Conservation (phyloP, 2,888 invertebrate species). For the Andricus quercusramuli region DNA sequence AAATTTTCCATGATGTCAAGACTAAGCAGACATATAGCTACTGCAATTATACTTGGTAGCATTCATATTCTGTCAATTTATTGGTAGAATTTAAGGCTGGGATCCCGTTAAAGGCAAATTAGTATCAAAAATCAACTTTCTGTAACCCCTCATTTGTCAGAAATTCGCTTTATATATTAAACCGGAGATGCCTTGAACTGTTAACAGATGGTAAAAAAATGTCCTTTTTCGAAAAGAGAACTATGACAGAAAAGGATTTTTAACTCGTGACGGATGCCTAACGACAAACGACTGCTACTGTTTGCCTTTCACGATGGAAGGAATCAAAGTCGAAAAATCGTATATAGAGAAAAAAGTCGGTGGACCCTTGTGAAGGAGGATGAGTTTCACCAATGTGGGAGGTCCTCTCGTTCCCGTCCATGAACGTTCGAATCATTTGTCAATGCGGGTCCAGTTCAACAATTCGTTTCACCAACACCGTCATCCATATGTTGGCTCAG, state of each 20-base stretch:
- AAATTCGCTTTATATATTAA: background rate
- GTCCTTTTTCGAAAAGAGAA: background rate
- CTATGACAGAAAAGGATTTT: background rate
- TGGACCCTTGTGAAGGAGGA: background rate
- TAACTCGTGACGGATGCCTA: background rate
- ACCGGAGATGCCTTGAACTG: background rate
- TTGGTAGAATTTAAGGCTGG: no score
- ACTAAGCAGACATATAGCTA: no score
- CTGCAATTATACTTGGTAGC: no score
- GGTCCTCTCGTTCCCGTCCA: conserved; percentile 61
- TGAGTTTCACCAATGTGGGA: conserved; percentile 63
- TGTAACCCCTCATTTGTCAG: background rate
- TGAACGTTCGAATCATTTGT: conserved; percentile 74
- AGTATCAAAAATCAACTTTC: background rate
- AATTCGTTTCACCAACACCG: conserved; percentile 71
- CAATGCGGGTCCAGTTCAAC: conserved; percentile 75
- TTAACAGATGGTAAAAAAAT: background rate
- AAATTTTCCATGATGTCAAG: background rate
- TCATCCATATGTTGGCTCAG: conserved; percentile 43
- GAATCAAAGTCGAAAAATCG: conserved; percentile 39
- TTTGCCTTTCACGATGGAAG: conserved; percentile 12
- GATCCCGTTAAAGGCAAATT: background rate
- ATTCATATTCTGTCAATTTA: no score
- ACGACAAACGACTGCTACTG: conserved; percentile 7
- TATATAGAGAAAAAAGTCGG: background rate